Base-by-base conservation (phyloP, 1,140 invertebrate genomes). In the Drosophila persimilis region DNA sequence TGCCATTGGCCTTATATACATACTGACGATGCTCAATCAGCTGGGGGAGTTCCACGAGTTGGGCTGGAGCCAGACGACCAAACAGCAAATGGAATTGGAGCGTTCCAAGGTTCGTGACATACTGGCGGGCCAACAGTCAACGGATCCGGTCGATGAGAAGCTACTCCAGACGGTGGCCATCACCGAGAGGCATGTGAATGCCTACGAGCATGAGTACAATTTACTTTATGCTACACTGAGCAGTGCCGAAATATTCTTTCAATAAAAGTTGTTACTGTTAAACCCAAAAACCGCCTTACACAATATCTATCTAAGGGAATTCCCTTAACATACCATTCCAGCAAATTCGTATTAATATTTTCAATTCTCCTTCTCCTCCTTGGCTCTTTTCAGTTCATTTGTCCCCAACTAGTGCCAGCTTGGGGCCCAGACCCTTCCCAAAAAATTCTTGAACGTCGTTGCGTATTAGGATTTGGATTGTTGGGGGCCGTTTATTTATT, bases 1-100 rank as follows among this genome's bases (percentile, higher is more conserved):
- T 93, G 96, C 98, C 24, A 97, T 99, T 94, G 98, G 98, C 13
- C 91, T 96, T 2, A 94, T 95, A 3, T 96, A 95, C 64, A 95
- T 96, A 71, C 92, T 95, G 43, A 94, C 94, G 79, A 90, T 96
- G 65, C 90, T 96, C 9, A 93, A 95, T 90, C 95, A 96, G 91
- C 94, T 93, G 77, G 92, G 93, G 47, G 96, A 97, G 76, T 97
- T 99, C 91, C 97, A 99, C 92, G 95, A 97, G 5, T 92, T 99
- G 1, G 97, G 98, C 91, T 99, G 99, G 99, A 99, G 99, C 90
- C 94, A 97, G 60, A 97, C 98, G 4, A 96, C 99, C 1, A 92
- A 93, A 50, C 94, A 95, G 67, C 95, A 96, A 85, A 95, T 96
- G 73, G 93, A 93, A 1, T 80, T 81, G 13, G 94, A 94, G 66